Base-by-base conservation (phyloP, 2,888 invertebrate genomes). In the Muscina levida region DNA sequence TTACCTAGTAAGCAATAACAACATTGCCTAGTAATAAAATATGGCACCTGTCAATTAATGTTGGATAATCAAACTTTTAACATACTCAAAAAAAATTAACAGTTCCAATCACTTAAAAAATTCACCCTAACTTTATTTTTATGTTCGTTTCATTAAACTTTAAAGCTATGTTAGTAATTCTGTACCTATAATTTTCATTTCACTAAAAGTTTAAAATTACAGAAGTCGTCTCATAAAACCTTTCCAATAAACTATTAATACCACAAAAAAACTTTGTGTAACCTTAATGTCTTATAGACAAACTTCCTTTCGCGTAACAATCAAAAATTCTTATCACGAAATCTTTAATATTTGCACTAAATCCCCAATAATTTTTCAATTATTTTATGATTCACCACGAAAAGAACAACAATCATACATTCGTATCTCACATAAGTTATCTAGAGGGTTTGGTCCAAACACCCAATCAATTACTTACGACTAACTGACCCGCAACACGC, bases 341-440 rank as follows among this genome's bases (percentile, higher is more conserved):
- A 73, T 70, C 53, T 65, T 57, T 65, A n/a, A 65, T 53, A 71
- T 51, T 67, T 46, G 51, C 39, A 44, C 48, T 59, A 56, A 65
- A 79, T 42, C 48, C 70, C 2, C 72, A 82, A 82, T 82, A 78
- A 74, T 73, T 81, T 83, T 82, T 82, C 83, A 82, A 83, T 83
- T 82, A 82, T 77, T 77, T 76, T 76, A 73, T 59, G 79, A 78
- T 66, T 71, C 22, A 75, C 48, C 72, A 51, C 68, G 46, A 10
- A 67, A 74, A 37, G 17, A 59, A 59, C 39, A 62, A 8, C 74
- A 81, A 68, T 77, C 74, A 65, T 75, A 8, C 74, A 81, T 65
- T 77, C 74, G 56, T 75, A 77, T 65, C 74, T 19, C 48, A 48
- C 48, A 48, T 48, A 59, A 72, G 68, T 81, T 74, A 77, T 81